These are phyloP conservation scores for Hyla sarda DNA, from an alignment of 2,113 vertebrate species.

Conservation along the genomic window DNA sequence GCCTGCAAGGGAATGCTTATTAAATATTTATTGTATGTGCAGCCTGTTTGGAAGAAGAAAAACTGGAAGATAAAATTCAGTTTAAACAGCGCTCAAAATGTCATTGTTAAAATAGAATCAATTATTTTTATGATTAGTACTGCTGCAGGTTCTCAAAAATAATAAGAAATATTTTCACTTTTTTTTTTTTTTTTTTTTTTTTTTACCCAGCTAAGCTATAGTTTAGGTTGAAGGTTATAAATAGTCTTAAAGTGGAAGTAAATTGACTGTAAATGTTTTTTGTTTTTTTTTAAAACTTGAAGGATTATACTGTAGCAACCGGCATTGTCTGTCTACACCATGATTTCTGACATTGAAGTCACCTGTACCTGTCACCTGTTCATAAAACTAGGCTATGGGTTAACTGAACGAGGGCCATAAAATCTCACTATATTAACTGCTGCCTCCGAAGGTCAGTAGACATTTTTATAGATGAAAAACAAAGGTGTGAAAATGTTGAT, in stretches of 20 bases:
- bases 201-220: too few species aligned
- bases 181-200: too few species aligned
- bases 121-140: constrained; percentile 49
- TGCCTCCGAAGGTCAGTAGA: neutral
- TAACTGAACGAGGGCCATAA: neutral
- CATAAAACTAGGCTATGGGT: neutral
- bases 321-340: neutral
- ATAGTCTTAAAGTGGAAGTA: constrained; percentile 28
- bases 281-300: constrained; percentile 3
- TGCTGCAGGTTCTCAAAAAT: constrained; percentile 40
- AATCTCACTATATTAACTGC: neutral
- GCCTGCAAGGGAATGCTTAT: constrained; percentile 80
- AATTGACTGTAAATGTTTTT: constrained; percentile 4
- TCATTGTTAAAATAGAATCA: constrained; percentile 53
- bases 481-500: neutral
- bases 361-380: neutral
- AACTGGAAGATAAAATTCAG: constrained; percentile 74
- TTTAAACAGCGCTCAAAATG: constrained; percentile 62
- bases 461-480: neutral
- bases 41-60: constrained; percentile 74
- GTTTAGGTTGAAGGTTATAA: constrained; percentile 5
- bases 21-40: constrained; percentile 85
- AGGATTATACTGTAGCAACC: neutral
- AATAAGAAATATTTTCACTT: constrained; percentile 16
- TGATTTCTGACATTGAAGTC: neutral